These are phyloP conservation scores for Nycteola revayana DNA, from an alignment of 2,888 invertebrate species.

Conservation along the genomic window DNA sequence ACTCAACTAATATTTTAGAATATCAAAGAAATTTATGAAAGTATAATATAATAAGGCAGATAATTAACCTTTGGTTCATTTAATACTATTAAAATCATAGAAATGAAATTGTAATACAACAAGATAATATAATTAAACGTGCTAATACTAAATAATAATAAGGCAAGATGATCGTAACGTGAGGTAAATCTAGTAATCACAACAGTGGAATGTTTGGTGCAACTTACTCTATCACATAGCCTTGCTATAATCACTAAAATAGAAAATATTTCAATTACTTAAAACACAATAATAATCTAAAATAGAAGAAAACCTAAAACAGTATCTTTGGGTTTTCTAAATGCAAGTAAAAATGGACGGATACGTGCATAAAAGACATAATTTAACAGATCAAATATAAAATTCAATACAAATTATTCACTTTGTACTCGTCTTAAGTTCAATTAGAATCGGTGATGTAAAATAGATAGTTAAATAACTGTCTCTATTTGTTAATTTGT, in stretches of 20 bases:
- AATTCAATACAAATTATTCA: constrained; percentile 20
- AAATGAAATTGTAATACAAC: constrained; percentile 28
- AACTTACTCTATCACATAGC: constrained; percentile 76
- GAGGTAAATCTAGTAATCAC: constrained; percentile 66
- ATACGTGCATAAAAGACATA: constrained; percentile 25
- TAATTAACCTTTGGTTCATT: constrained; percentile 47
- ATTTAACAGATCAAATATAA: constrained; percentile 17
- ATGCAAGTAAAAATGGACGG: constrained; percentile 46
- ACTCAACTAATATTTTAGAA: constrained; percentile 38
- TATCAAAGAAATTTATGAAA: constrained; percentile 36
- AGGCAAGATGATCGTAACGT: constrained; percentile 43
- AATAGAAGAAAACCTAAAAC: constrained; percentile 45
- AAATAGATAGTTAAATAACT: constrained; percentile 1
- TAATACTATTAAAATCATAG: constrained; percentile 37
- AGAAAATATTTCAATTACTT: constrained; percentile 29
- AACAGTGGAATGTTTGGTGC: constrained; percentile 75
- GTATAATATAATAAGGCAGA: constrained; percentile 23
- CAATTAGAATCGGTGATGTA: constrained; percentile 2
- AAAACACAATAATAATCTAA: constrained; percentile 40
- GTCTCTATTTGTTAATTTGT: constrained; percentile 25
- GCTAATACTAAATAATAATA: constrained; percentile 28
- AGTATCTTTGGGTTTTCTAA: constrained; percentile 67
- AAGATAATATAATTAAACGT: constrained; percentile 32
- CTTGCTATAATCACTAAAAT: constrained; percentile 47
- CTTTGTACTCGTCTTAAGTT: constrained; percentile 30